Evolutionary conservation across 2,888 invertebrate genomes (phyloP), one percentile per base, ranked within the genome.

Genomic region (Desoria tigrina): DNA sequence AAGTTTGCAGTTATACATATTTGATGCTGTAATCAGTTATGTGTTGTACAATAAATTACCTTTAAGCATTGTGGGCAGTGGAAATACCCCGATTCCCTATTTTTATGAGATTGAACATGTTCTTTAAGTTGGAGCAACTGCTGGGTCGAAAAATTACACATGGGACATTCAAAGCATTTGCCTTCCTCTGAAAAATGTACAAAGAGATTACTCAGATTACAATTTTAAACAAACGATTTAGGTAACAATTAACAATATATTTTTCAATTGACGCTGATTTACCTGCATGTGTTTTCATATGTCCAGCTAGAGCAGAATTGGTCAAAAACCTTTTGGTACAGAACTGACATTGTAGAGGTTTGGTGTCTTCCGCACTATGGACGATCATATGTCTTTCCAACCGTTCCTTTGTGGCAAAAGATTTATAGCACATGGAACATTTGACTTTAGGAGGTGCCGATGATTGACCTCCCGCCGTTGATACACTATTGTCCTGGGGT

Each of bases 271-370:
- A 28, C 49, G 26, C 7, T 32, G 42, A 74, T 77, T 76, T 78
- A 84, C 84, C 82, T 78, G 81, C 80, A 77, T 90, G 90, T 3
- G 85, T 86, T 80, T 88, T 89, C 65, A 87, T 79, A 78, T 90
- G 90, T 74, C 88, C 87, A 1, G 87, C 84, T 24, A 90, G 80
- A 2, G 89, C 89, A 0, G 88, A 87, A 77, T 87, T 87, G 74
- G 87, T 89, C 77, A 88, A 83, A 79, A 89, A 89, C 59, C 86
- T 79, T 78, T 87, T 87, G 39, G 82, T 81, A 77, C 89, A 88
- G 51, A 84, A 81, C 42, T 84, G 81, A 78, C 89, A 90, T 77
- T 87, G 84, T 68, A 87, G 79, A 16, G 88, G 87, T 79, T 89
- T 89, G n/a, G 83, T 81, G 68, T 88, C 86, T 70, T 88, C 87